Percentiles rank a stretch among this genome's conserved stretches.
Evolutionary conservation across 2,797 vertebrate species (phyloP).

Genomic region (Cossypha dichroa): DNA sequence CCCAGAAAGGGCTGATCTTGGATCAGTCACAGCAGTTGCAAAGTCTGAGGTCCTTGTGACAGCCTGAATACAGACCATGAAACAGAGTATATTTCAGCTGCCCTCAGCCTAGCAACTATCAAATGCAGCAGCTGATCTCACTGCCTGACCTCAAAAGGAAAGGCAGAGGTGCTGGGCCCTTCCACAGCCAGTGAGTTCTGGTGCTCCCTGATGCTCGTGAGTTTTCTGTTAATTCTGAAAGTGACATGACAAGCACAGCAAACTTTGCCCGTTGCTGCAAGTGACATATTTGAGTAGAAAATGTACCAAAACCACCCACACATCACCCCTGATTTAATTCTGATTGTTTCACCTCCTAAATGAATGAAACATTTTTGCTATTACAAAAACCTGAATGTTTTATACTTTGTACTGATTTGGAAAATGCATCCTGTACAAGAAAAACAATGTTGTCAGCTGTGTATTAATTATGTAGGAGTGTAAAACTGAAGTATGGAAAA

Average conservation of each 20-base stretch:
- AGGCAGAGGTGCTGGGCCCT: background rate
- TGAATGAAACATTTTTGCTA: background rate
- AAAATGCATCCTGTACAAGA: background rate
- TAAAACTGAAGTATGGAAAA: background rate
- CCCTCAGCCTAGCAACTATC: background rate
- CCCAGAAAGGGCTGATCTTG: background rate
- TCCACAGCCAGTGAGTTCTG: background rate
- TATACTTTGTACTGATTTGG: background rate
- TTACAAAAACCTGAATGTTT: background rate
- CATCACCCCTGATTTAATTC: background rate
- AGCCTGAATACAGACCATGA: background rate
- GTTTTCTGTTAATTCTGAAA: background rate
- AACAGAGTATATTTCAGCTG: background rate
- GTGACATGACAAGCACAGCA: accelerated
- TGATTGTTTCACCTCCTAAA: background rate
- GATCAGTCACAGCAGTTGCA: background rate
- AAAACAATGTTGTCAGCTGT: background rate
- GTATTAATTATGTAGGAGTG: background rate
- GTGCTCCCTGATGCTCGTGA: background rate
- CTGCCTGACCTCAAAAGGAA: background rate
- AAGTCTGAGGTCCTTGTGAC: background rate
- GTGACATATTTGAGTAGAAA: background rate
- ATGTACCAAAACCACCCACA: background rate
- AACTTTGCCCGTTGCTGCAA: background rate
- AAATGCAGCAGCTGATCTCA: background rate